Percentiles rank a stretch among this genome's conserved stretches.
These are phyloP conservation scores for Acropora tenuis DNA, from an alignment of 64 coral and sea anemone genomes.

Conservation along the genomic window DNA sequence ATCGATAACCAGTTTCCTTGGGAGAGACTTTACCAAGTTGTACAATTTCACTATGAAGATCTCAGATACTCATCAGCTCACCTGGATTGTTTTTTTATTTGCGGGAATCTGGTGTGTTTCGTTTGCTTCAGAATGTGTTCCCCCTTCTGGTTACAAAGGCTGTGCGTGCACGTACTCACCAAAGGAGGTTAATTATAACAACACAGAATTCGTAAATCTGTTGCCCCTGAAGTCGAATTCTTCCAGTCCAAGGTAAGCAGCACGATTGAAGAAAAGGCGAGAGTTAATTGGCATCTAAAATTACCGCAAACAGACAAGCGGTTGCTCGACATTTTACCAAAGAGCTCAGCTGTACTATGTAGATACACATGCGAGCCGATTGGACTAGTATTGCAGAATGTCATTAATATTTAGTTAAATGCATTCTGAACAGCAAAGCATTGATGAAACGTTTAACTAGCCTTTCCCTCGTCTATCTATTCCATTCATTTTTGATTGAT, in stretches of 20 bases:
- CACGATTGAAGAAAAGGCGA: background rate
- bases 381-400: too few relatives aligned
- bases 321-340: too few relatives aligned
- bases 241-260: conserved; percentile 37
- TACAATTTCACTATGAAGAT: background rate
- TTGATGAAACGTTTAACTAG: too few relatives aligned
- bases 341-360: too few relatives aligned
- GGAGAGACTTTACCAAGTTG: background rate
- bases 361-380: too few relatives aligned
- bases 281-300: background rate
- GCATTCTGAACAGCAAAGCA: too few relatives aligned
- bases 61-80: background rate
- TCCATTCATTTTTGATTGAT: too few relatives aligned
- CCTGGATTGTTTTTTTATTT: background rate
- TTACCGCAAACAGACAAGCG: background rate
- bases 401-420: too few relatives aligned
- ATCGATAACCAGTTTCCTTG: background rate
- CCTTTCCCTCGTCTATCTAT: too few relatives aligned
- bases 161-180: conserved; percentile 22
- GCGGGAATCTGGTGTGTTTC: background rate
- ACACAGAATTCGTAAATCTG: conserved; percentile 32
- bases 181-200: background rate
- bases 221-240: conserved; percentile 25
- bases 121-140: background rate
- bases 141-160: conserved; percentile 5